Evolutionary conservation across 35 echinoderm and acorn worm genomes (phyloP), one percentile per base, ranked within the genome.

Genomic region (Stichopus chloronotus): DNA sequence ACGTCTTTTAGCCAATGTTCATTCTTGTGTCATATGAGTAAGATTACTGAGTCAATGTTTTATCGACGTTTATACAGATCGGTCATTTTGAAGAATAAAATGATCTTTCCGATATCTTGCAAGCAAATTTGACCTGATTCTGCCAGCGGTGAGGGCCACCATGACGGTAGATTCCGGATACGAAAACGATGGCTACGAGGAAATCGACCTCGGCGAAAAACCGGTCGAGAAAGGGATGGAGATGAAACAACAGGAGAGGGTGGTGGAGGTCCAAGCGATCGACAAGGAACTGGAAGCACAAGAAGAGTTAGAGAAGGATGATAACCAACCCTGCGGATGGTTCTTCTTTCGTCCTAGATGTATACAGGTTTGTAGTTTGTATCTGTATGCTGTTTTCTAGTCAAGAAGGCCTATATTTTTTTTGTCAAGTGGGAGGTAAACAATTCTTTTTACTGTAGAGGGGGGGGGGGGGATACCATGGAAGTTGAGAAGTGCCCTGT

Each of bases 301-400:
- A 55, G 87, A 89, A 16, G 19, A 24, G 58, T 21, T 24, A 12
- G 23, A 63, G 6, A 78, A 87, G 16, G 92, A 94, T 20, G 95
- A 94, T 14, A 93, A 94, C 19, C 24, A 80, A 52, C 81, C 16
- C 55, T 96, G 91, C 53, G 93, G 95, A 5, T 96, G 95, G 95
- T 54, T 94, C 5, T 55, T 56, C 55, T 72, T 87, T 23, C 74
- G 90, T 30, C 93, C 95, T 53, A 87, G 78, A 23, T 96, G 72
- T 57, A 25, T 95, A 5, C 94, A 92, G 83, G 83, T 95, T n/a
- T 22, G 71, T 59, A 60, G 17, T 61, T 57, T 63, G 58, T 88
- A 63, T 88, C 59, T 13, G 22, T 72, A 2, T 16, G 1, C 1
- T 16, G 69, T 72, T 13, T 72, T 72, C 69, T 3, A 43, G 30